These are phyloP conservation scores for Chymomyza amoena DNA, from an alignment of 2,888 invertebrate species.

Conservation along the genomic window DNA sequence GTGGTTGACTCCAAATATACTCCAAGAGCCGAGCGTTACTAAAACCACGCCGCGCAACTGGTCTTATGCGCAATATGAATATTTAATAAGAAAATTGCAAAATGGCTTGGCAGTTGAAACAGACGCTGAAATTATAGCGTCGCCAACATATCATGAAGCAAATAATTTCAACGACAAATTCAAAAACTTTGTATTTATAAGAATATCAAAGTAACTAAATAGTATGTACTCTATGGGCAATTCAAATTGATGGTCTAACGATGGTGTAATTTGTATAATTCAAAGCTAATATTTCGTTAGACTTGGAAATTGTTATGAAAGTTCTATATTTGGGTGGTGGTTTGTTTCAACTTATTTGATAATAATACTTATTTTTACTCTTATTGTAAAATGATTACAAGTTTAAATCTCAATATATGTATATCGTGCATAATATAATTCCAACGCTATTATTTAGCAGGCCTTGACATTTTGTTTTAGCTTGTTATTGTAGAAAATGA, in stretches of 20 bases:
- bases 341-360: too few relatives aligned
- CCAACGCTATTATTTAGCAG: background rate
- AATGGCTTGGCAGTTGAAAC: constrained; percentile 23
- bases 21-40: constrained; percentile 31
- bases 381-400: background rate
- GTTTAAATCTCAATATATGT: background rate
- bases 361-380: too few relatives aligned
- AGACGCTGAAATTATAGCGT: constrained; percentile 19
- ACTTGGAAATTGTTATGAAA: too few relatives aligned
- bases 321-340: too few relatives aligned
- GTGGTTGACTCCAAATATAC: constrained; percentile 31
- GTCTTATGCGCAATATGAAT: constrained; percentile 63
- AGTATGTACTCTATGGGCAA: background rate
- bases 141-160: constrained; percentile 19
- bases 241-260: background rate
- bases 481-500: background rate
- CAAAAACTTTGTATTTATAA: background rate
- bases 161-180: background rate
- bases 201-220: background rate
- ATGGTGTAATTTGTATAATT: too few relatives aligned
- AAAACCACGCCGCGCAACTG: constrained; percentile 26
- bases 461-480: background rate
- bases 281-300: too few relatives aligned
- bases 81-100: constrained; percentile 51
- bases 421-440: background rate